Evolutionary conservation across 2,113 vertebrate genomes (phyloP).

Genomic region (Platichthys stellatus): DNA sequence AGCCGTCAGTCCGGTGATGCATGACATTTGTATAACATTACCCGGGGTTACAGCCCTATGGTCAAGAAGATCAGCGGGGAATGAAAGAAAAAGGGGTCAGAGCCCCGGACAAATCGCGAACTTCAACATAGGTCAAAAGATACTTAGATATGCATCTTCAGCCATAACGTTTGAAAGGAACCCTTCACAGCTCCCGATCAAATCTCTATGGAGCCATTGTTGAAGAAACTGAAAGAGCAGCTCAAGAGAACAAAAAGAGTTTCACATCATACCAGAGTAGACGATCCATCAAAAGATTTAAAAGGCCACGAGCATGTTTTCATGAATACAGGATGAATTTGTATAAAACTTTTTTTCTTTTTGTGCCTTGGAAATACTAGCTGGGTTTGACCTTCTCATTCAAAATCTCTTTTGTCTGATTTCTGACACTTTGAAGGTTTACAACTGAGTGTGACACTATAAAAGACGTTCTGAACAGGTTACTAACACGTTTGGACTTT

Average conservation of each 20-base stretch:
- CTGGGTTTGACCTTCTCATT: background rate
- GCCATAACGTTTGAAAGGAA: slow-evolving; percentile 43
- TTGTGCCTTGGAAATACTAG: background rate
- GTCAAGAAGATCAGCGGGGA: slow-evolving; percentile 38
- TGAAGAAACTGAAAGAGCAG: slow-evolving; percentile 24
- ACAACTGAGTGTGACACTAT: too few species aligned
- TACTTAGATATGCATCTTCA: slow-evolving; percentile 70
- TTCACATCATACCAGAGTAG: slow-evolving; percentile 24
- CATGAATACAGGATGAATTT: background rate
- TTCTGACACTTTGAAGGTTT: background rate
- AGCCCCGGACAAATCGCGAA: slow-evolving; percentile 65
- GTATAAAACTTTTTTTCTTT: background rate
- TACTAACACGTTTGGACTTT: too few species aligned
- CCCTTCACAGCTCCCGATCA: slow-evolving; percentile 12
- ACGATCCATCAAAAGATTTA: slow-evolving; percentile 2
- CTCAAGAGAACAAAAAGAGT: slow-evolving; percentile 8
- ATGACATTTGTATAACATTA: slow-evolving; percentile 76
- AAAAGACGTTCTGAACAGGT: too few species aligned
- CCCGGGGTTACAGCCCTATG: slow-evolving; percentile 46
- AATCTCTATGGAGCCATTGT: slow-evolving; percentile 41
- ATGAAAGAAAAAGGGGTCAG: slow-evolving; percentile 59
- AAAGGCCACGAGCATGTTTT: background rate
- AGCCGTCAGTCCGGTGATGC: slow-evolving; percentile 60
- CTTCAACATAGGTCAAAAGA: slow-evolving; percentile 64
- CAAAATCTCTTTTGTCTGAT: background rate